phyloP scores from a whole-genome alignment of 2,888 invertebrate genomes.

The Spialia ferax region DNA sequence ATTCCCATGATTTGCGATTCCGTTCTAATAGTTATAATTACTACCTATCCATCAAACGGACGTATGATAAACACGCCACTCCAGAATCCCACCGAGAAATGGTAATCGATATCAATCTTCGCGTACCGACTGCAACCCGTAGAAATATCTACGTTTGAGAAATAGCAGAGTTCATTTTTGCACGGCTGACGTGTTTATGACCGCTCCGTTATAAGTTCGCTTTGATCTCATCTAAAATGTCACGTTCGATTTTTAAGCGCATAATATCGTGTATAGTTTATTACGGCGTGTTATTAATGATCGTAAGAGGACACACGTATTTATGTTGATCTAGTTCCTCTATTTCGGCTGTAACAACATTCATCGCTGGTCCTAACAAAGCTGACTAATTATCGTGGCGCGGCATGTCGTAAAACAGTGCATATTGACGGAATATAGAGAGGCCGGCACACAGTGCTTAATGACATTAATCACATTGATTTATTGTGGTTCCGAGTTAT shows the following conservation, averaged over 20 bases:
- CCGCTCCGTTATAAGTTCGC: slow-evolving; percentile 70
- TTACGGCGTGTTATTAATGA: slow-evolving; percentile 24
- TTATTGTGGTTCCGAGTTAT: slow-evolving; percentile 87
- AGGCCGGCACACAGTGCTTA: slow-evolving; percentile 87
- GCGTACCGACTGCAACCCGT: slow-evolving; percentile 51
- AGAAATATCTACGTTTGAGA: slow-evolving; percentile 67
- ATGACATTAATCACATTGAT: slow-evolving; percentile 87
- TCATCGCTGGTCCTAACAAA: slow-evolving; percentile 82
- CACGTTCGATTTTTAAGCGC: slow-evolving; percentile 58
- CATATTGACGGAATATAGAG: slow-evolving; percentile 87
- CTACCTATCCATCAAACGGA: slow-evolving; percentile 79
- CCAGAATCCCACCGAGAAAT: slow-evolving; percentile 61
- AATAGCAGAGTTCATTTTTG: slow-evolving; percentile 82
- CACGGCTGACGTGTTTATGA: slow-evolving; percentile 79
- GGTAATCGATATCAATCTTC: slow-evolving; percentile 69
- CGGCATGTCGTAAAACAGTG: slow-evolving; percentile 86
- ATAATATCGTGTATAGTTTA: slow-evolving; percentile 42
- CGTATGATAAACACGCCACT: slow-evolving; percentile 73
- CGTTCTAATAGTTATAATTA: slow-evolving; percentile 84
- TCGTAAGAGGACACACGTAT: slow-evolving; percentile 54
- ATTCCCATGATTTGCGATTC: slow-evolving; percentile 84
- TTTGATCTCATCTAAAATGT: slow-evolving; percentile 79
- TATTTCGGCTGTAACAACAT: slow-evolving; percentile 62
- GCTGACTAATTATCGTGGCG: slow-evolving; percentile 86
- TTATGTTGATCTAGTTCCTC: slow-evolving; percentile 62